Base-by-base conservation (phyloP, 2,888 invertebrate genomes). In the Parnassius mnemosyne region DNA sequence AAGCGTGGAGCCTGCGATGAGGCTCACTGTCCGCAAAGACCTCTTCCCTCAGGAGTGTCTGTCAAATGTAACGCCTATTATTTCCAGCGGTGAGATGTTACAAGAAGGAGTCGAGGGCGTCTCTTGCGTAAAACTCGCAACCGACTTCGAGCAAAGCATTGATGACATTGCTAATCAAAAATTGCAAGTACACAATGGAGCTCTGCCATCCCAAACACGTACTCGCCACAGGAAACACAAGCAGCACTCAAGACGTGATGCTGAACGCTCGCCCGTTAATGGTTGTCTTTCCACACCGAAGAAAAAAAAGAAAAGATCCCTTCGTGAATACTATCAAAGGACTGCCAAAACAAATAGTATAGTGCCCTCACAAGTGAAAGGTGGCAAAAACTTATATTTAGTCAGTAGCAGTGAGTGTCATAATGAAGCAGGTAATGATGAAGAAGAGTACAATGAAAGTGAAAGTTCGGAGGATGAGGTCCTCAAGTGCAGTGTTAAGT, bases 311-410 rank as follows among this genome's bases (percentile, higher is more conserved):
- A 90, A 87, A 81, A 81, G 78, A 71, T 84, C 78, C 60, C 68
- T 70, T 59, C 75, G 73, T 68, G 69, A 73, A 57, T 73, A 82
- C 66, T 80, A 79, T 43, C 82, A 85, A 74, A 84, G 83, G 76
- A 87, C 80, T 71, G 83, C 80, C 75, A 79, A 81, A 65, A 74
- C 77, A 70, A 81, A 81, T 73, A 85, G 79, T 80, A 77, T 77
- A 75, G 80, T 83, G 69, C 71, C 78, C 71, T 75, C 78, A 66
- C 81, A 82, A 84, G 87, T 89, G 83, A 86, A 87, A 84, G 90
- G 91, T 86, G 91, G 92, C 72, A 92, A 92, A 80, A 92, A 92
- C 80, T 83, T 92, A 72, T 88, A 85, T 79, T 87, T 91, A 87
- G 89, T 92, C 70, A 90, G 89, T 84, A 90, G 90, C 83, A 89